Conservation (phyloP, 2,797 vertebrate genomes). For the Acomys russatus region DNA sequence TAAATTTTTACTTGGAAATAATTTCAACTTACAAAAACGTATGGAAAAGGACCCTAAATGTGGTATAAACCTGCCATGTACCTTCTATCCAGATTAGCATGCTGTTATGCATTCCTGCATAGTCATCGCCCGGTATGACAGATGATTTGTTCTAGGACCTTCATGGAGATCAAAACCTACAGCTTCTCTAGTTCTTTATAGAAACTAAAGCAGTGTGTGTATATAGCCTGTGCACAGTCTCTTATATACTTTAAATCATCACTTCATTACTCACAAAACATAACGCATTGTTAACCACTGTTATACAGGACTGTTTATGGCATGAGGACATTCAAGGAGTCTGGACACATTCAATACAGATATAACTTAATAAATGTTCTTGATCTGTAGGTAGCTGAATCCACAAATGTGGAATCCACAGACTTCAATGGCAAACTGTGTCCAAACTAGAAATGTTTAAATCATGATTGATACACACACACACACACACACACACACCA, state of each 20-base stretch:
- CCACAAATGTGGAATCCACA: background rate
- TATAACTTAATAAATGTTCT: background rate
- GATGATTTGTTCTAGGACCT: background rate
- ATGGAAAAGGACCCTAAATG: background rate
- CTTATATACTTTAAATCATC: background rate
- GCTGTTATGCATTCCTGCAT: background rate
- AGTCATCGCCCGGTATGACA: background rate
- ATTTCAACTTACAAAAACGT: conserved; percentile 22
- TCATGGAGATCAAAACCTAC: background rate
- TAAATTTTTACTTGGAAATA: conserved; percentile 39
- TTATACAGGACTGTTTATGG: background rate
- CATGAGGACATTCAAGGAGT: background rate
- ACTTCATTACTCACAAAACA: background rate
- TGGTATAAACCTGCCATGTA: background rate
- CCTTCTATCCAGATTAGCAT: conserved; percentile 23
- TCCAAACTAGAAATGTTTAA: conserved; percentile 10
- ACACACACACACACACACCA: background rate
- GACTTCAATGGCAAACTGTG: background rate
- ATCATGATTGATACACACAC: background rate
- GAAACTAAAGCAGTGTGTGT: background rate
- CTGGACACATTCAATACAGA: background rate
- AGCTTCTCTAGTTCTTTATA: background rate
- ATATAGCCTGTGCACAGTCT: background rate
- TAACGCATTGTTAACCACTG: background rate
- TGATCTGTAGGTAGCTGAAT: background rate